phyloP scores from a whole-genome alignment of 2,113 vertebrate species.

The Ochotona curzoniae region DNA sequence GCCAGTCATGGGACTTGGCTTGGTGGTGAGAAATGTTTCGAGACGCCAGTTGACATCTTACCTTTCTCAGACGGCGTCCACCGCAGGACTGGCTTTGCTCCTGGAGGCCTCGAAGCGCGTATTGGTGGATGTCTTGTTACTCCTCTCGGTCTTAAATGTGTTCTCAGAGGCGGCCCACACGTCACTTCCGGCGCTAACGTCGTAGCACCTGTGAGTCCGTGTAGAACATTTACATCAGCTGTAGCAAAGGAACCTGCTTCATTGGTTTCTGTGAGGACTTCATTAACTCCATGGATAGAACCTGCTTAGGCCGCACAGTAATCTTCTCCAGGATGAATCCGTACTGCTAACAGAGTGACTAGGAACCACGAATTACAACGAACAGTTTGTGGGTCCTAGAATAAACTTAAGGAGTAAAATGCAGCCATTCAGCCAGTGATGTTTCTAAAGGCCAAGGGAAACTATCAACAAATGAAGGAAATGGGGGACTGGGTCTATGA shows the following conservation, averaged over 20 bases:
- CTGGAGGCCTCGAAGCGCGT: neutral
- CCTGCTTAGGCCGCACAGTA: neutral
- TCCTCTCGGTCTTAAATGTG: neutral
- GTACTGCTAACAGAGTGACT: neutral
- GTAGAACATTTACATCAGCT: neutral
- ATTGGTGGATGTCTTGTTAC: neutral
- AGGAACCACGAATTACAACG: neutral
- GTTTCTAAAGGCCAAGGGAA: neutral
- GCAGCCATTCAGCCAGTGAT: neutral
- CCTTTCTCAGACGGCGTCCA: accelerated
- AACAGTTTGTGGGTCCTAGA: neutral
- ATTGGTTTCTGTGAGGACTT: neutral
- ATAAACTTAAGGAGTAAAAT: neutral
- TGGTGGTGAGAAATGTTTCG: neutral
- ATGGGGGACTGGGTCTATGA: neutral
- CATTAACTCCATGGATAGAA: neutral
- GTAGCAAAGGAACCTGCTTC: neutral
- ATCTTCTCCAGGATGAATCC: neutral
- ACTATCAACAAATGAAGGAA: neutral
- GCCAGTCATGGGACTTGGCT: conserved; percentile 3
- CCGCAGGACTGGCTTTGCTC: neutral
- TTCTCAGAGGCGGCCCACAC: neutral
- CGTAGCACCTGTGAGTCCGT: neutral
- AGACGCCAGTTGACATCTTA: neutral
- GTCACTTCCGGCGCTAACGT: neutral